A percentile compares a stretch with the other conserved stretches of the same genome.
Evolutionary conservation across 2,113 vertebrate species (phyloP).

Genomic region (Tursiops truncatus): DNA sequence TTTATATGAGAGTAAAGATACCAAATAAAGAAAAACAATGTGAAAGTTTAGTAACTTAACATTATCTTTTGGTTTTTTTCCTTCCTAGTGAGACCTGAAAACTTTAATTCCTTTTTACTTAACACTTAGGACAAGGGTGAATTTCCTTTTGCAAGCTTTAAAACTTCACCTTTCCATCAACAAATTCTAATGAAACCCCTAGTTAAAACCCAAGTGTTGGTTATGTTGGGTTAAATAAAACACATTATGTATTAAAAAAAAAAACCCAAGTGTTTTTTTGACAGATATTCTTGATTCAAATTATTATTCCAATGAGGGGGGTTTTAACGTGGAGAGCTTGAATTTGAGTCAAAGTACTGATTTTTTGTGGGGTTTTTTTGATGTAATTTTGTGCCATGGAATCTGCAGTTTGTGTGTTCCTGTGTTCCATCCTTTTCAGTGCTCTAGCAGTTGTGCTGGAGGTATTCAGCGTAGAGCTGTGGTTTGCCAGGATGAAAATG

Average conservation of each 20-base stretch:
- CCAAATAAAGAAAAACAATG: neutral
- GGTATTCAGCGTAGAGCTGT: conserved; percentile 94
- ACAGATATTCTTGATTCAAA: neutral
- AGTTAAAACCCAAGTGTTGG: neutral
- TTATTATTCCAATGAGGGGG: neutral
- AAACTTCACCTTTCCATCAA: neutral
- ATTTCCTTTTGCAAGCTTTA: neutral
- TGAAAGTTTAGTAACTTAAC: neutral
- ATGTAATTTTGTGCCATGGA: accelerated
- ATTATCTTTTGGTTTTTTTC: neutral
- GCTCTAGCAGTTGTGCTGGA: conserved; percentile 94
- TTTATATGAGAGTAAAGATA: neutral
- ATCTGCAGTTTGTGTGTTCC: neutral
- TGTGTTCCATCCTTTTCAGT: conserved; percentile 83
- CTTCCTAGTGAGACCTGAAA: neutral
- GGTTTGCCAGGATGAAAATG: conserved; percentile 95
- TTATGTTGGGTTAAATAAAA: no score
- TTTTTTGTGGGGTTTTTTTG: no score
- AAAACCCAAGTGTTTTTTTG: neutral
- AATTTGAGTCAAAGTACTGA: neutral
- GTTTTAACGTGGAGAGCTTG: neutral
- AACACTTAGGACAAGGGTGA: neutral
- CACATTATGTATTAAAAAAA: no score
- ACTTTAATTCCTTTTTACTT: neutral
- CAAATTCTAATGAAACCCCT: neutral